phyloP scores from a whole-genome alignment of 2,888 invertebrate genomes.

The Morpho achilles region DNA sequence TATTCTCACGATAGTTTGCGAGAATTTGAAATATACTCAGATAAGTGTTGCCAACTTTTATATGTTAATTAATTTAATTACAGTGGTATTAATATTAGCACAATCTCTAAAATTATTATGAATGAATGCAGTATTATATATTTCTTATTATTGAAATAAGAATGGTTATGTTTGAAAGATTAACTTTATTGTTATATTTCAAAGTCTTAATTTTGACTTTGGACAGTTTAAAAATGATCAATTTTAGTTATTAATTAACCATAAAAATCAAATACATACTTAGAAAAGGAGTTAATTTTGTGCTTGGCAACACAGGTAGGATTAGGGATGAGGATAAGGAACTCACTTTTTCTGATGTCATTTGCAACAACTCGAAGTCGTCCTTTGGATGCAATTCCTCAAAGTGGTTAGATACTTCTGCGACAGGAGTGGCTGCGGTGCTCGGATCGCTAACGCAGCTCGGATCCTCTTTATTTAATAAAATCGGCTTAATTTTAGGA shows the following conservation, averaged over 20 bases:
- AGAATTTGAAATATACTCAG: constrained; percentile 2
- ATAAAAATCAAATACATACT: background rate
- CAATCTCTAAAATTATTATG: too few species aligned
- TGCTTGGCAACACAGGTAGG: constrained; percentile 5
- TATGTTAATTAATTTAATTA: too few species aligned
- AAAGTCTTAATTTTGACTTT: background rate
- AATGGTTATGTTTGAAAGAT: too few species aligned
- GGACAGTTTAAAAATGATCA: background rate
- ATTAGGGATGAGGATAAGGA: constrained; percentile 13
- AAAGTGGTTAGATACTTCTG: constrained; percentile 82
- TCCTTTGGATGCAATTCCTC: constrained; percentile 90
- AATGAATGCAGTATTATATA: too few species aligned
- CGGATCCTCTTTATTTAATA: constrained; percentile 86
- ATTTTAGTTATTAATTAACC: background rate
- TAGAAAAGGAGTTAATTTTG: background rate
- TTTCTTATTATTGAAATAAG: too few species aligned
- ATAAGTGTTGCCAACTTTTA: constrained; percentile 12
- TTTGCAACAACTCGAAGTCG: constrained; percentile 79
- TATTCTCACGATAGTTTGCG: background rate
- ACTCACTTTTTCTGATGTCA: constrained; percentile 73
- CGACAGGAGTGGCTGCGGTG: constrained; percentile 58
- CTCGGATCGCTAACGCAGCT: constrained; percentile 76
- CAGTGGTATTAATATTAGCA: too few species aligned
- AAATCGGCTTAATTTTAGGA: constrained; percentile 86
- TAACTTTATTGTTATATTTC: background rate